Conservation (phyloP, 2,113 vertebrate genomes). For the Dicentrarchus labrax region DNA sequence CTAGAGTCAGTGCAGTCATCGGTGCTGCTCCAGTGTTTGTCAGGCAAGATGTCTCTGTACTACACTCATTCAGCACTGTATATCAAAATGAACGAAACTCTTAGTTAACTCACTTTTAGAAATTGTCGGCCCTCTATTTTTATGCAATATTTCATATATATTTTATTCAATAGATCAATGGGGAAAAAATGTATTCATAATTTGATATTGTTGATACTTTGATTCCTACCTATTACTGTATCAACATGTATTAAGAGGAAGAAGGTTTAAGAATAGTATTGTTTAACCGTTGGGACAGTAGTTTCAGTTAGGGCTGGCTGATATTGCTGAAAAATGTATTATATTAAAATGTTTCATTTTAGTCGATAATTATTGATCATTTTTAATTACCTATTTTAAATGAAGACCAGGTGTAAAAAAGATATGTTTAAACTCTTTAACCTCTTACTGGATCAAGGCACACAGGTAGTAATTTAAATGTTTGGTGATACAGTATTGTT, state of each 20-base stretch:
- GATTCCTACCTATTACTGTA: not conserved
- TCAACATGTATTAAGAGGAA: not conserved
- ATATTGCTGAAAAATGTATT: too few species aligned
- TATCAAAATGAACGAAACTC: not conserved
- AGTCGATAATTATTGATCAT: too few species aligned
- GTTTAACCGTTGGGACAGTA: not conserved
- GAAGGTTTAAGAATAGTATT: not conserved
- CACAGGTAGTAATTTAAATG: too few species aligned
- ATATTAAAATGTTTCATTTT: too few species aligned
- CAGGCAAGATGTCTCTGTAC: not conserved
- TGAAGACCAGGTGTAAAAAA: too few species aligned
- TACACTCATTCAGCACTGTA: not conserved
- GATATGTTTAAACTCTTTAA: too few species aligned
- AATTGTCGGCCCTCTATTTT: too few species aligned
- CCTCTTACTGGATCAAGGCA: too few species aligned
- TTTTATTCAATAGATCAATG: not conserved
- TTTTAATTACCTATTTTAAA: too few species aligned
- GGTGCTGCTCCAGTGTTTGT: not conserved
- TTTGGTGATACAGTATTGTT: too few species aligned
- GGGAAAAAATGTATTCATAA: not conserved
- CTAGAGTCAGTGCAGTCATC: not conserved
- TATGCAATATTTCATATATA: not conserved
- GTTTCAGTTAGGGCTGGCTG: too few species aligned
- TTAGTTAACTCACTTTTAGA: not conserved
- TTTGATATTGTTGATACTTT: not conserved